Evolutionary conservation across 2,888 invertebrate species (phyloP), one percentile per base, ranked within the genome.

Genomic region (Pelosia muscerda): DNA sequence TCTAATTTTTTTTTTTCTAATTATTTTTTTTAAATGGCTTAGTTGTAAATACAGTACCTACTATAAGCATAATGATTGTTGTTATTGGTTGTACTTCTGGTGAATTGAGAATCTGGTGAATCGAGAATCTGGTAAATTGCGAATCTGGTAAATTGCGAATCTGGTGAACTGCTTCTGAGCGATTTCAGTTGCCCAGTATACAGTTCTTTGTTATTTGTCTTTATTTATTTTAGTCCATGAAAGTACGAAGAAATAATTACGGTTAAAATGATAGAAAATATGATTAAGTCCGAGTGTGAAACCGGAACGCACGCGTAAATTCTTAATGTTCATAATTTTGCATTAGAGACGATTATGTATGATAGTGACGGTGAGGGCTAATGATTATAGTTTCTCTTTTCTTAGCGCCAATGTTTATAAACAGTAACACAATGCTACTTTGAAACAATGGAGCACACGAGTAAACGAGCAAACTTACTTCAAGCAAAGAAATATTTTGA

Each of bases 381-480:
- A 53, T 73, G 72, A 63, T 65, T 59, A 25, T 31, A 70, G 71
- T 81, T 81, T 80, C 79, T 81, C 78, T 74, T 80, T 72, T 70
- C 69, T 73, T 66, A 61, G 60, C 26, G 69, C 66, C 57, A 70
- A 53, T 76, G 70, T 78, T 80, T 77, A 73, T 80, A 78, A 78
- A 80, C 71, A 80, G 54, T 71, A 22, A 69, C 42, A 73, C 72
- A 73, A 80, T 78, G 71, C 68, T 4, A 49, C 26, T 19, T 34
- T 28, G 61, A 66, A 80, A 80, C 78, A 80, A 80, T 78, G 67
- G 72, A 34, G 38, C 63, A 65, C 64, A 57, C 66, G 49, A 73
- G 34, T 54, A 54, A 34, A 31, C 19, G 54, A 2, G 31, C 31
- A 56, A 56, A 38, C 25, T 56, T 55, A 22, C 22, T 23, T 55